These are phyloP conservation scores for Bubo scandiacus DNA, from an alignment of 2,113 vertebrate genomes.

Conservation along the genomic window DNA sequence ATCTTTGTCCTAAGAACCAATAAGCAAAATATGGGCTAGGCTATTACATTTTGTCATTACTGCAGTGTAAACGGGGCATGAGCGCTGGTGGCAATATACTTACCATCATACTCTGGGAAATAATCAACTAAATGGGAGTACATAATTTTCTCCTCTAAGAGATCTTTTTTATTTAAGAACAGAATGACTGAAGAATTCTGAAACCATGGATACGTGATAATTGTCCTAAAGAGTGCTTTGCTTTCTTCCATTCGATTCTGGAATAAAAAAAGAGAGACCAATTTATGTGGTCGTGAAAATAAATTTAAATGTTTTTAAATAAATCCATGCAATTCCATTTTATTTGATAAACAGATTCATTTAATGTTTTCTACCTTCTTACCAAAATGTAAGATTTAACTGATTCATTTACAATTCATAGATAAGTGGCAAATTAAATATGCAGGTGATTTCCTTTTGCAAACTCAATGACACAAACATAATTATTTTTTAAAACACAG, in stretches of 20 bases:
- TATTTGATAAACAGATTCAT: not conserved
- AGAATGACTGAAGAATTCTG: conserved; percentile 93
- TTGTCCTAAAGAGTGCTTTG: conserved; percentile 93
- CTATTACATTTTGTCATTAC: not conserved
- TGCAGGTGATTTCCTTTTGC: not conserved
- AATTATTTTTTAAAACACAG: not conserved
- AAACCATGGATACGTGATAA: conserved; percentile 94
- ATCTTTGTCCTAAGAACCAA: not conserved
- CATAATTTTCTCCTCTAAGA: conserved; percentile 92
- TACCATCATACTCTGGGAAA: conserved; percentile 91
- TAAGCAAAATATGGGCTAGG: not conserved
- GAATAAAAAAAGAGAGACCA: not conserved
- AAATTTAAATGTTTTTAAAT: not conserved
- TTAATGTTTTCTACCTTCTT: not conserved
- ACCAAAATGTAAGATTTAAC: not conserved
- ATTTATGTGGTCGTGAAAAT: not conserved
- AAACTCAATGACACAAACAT: not conserved
- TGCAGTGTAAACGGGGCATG: not conserved
- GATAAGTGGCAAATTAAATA: not conserved
- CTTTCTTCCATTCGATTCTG: conserved; percentile 96
- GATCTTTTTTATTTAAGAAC: conserved; percentile 97
- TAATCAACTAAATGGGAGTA: conserved; percentile 92
- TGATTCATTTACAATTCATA: not conserved
- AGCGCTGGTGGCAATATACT: conserved; percentile 46
- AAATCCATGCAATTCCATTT: not conserved